A percentile compares a stretch with the other conserved stretches of the same genome.
Conservation (phyloP, 1,140 invertebrate species). For the Listronotus bonariensis region DNA sequence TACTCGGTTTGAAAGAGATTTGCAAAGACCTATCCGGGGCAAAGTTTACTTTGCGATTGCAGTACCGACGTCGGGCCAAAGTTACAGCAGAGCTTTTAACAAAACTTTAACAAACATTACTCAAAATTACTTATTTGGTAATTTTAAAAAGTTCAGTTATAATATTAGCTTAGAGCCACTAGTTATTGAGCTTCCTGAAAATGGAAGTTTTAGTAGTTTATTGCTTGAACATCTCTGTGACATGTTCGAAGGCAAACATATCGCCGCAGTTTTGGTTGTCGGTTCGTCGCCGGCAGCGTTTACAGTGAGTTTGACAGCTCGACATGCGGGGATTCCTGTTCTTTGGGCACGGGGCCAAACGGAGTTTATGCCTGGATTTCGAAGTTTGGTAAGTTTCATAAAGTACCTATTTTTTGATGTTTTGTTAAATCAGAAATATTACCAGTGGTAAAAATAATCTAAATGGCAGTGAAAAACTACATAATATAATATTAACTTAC, state of each 20-base stretch:
- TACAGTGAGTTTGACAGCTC: conserved; percentile 53
- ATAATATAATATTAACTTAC: too few species aligned
- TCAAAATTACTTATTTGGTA: conserved; percentile 44
- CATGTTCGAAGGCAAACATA: conserved; percentile 52
- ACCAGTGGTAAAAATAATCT: too few species aligned
- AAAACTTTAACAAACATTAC: conserved; percentile 54
- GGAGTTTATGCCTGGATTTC: conserved; percentile 48
- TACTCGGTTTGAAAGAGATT: conserved; percentile 16
- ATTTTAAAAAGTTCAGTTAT: conserved; percentile 37
- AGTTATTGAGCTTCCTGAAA: conserved; percentile 52
- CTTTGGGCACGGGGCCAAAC: conserved; percentile 54
- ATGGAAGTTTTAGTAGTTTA: conserved; percentile 53
- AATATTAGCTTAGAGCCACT: conserved; percentile 53
- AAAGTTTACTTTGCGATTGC: conserved; percentile 54
- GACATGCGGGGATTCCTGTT: conserved; percentile 53
- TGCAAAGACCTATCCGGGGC: conserved; percentile 20
- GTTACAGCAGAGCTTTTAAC: conserved; percentile 52
- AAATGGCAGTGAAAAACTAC: too few species aligned
- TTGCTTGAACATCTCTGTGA: conserved; percentile 52
- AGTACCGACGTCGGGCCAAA: conserved; percentile 44
- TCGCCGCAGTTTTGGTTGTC: conserved; percentile 53
- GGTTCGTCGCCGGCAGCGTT: conserved; percentile 55
- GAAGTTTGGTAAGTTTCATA: conserved; percentile 47
- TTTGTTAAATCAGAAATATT: too few species aligned
- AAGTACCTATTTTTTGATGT: too few species aligned